Base-by-base conservation (phyloP, 1,140 invertebrate species). In the Cotesia glomerata region DNA sequence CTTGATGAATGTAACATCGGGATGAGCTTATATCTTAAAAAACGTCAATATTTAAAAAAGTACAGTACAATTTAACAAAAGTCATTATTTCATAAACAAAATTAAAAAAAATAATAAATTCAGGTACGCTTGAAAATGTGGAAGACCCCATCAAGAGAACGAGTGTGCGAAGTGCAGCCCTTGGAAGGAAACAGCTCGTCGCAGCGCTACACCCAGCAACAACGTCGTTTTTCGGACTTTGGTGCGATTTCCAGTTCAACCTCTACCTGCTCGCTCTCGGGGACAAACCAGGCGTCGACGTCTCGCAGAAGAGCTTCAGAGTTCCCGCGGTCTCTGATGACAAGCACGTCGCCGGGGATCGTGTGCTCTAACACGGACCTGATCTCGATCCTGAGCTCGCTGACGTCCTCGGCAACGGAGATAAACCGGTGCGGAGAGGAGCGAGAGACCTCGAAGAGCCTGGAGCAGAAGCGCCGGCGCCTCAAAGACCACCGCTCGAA, bases 281-380 rank as follows among this genome's bases (percentile, higher is more conserved):
- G 39, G 7, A 45, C 39, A 11, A 45, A 45, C 11, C 39, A 45
- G 39, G 39, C 39, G 7, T 45, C 39, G 39, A 45, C 39, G 39
- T 45, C 39, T 16, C 70, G 71, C 54, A 77, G 92, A 39, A 88
- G 92, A 14, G 90, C 90, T 34, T 93, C 92, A 1, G 92, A 93
- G 78, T 88, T 92, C 85, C 91, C 91, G 0, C 82, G 77, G 16
- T 85, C 77, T 11, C 61, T 54, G 18, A 9, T 39, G 61, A 66
- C n/a, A 35, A 85, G 0, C 8, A 58, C 69, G 0, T 59, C 73
- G 16, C 76, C 89, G 0, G 92, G 92, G 0, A 91, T 95, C 54
- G 89, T 95, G 52, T 94, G 92, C 83, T 92, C 93, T 59, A 93
- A 94, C 79, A 93, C 91, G 11, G 93, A 95, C 82, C 88, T 95